Percentiles rank a stretch among this genome's conserved stretches.
Evolutionary conservation across 2,888 invertebrate genomes (phyloP).

Genomic region (Vanessa cardui): DNA sequence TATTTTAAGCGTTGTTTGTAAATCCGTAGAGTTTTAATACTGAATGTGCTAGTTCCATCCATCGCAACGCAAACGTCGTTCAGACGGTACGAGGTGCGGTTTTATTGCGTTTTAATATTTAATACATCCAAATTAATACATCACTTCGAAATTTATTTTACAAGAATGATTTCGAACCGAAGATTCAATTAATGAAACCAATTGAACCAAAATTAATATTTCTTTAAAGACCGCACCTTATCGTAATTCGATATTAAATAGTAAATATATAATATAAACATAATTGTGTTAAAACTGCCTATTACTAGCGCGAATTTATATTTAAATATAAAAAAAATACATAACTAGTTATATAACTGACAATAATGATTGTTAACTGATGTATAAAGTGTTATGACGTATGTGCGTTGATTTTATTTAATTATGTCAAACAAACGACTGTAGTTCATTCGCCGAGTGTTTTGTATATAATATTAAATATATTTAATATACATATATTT

Average conservation of each 20-base stretch:
- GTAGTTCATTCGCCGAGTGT: conserved; percentile 67
- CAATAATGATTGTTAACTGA: conserved; percentile 84
- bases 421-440: conserved; percentile 63
- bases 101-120: conserved; percentile 28
- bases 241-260: conserved; percentile 60
- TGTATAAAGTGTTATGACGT: conserved; percentile 80
- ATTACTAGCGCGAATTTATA: conserved; percentile 82
- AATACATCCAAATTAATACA: conserved; percentile 32
- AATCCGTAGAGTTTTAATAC: conserved; percentile 68
- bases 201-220: not conserved
- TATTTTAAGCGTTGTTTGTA: conserved; percentile 66
- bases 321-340: conserved; percentile 72
- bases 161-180: not conserved
- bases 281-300: conserved; percentile 81
- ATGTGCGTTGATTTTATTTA: conserved; percentile 69
- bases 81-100: conserved; percentile 60
- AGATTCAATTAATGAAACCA: not conserved
- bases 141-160: not conserved
- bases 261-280: conserved; percentile 64
- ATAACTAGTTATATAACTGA: conserved; percentile 82
- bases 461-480: conserved; percentile 32
- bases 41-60: conserved; percentile 75
- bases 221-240: conserved; percentile 55
- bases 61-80: conserved; percentile 62
- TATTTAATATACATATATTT: conserved; percentile 21